Base-by-base conservation (phyloP, 2,113 vertebrate species). In the Pangasianodon hypophthalmus region DNA sequence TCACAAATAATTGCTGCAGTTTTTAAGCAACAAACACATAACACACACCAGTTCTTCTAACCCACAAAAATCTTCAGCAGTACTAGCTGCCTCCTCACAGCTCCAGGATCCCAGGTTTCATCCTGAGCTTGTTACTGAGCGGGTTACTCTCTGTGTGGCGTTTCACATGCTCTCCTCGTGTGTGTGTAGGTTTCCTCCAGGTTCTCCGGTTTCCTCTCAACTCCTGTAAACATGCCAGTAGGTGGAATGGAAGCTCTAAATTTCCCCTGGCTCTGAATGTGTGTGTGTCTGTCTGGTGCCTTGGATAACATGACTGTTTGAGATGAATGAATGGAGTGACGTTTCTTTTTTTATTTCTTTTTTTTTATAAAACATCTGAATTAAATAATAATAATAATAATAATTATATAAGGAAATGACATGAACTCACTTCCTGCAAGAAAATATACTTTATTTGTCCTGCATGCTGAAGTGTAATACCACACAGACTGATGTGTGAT, bases 361-460 rank as follows among this genome's bases (percentile, higher is more conserved):
- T 48, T 48, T 48, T 4, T 6, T 3, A 48, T 48, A 8, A 4
- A 62, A 26, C 24, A 32, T 32, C 2, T 71, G 6, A 1, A 37
- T 21, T 8, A 37, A 37, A 37, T 1, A 37, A 37, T 37, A 37
- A 37, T 37, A 37, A 37, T 37, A 37, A 37, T 1, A 37, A 37
- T 37, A 37, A 37, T 21, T 21, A 48, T 6, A 79, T 29, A 48
- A 5, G 24, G 4, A 29, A 48, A 29, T 46, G 6, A 50, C 9
- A 79, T 79, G 24, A 52, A 81, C 14, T 56, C n/a, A 56, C 14
- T 86, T 69, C 58, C 26, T 82, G 77, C 58, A 82, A 88, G 87
- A 88, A 88, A 88, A 88, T 82, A 86, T 54, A 88, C 46, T 88
- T 88, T 88, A 88, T 88, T 88, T 21, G 19, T 52, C 79, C 60